Base-by-base conservation (phyloP, 2,888 invertebrate species). In the Caenorhabditis panamensis region DNA sequence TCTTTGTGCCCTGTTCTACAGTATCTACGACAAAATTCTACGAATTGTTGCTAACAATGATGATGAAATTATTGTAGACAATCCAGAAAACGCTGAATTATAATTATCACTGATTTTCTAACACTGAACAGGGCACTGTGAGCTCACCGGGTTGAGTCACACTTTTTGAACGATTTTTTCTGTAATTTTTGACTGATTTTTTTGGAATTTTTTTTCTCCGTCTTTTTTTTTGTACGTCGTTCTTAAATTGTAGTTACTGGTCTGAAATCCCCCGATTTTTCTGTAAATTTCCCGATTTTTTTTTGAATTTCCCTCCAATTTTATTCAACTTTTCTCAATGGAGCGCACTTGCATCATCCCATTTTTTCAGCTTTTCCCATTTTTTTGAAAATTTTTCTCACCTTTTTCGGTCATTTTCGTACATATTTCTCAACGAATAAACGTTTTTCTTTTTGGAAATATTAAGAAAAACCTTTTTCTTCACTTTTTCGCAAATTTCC, bases 1-100 rank as follows among this genome's bases (percentile, higher is more conserved):
- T 61, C 49, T 82, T 20, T 72, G 71, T 72, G 78, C 83, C 64
- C 69, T 81, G 66, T 59, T 78, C 36, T 75, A 76, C 56, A 64
- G 68, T 11, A 62, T 81, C 68, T 71, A 68, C 63, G 37, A 77
- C 56, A 79, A 73, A 53, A 53, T 76, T 61, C 61, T 67, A 24
- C 61, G 61, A 59, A 26, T 58, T n/a, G 59, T 24, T 11, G 36
- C 63, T 36, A 63, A 72, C 28, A 36, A 13, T 9, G 49, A 41
- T 9, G 3, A 13, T 16, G 9, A 41, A 41, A n/a, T n/a, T n/a
- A n/a, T n/a, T n/a, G n/a, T n/a, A n/a, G n/a, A n/a, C n/a, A n/a
- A n/a, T n/a, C n/a, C n/a, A n/a, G 36, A 36, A 36, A 36, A 36
- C 11, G 36, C 36, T 36, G 36, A 36, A 36, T n/a, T n/a, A n/a